Percentiles rank a stretch among this genome's conserved stretches.
These are phyloP conservation scores for Pimephales promelas DNA, from an alignment of 2,113 vertebrate species.

Conservation along the genomic window DNA sequence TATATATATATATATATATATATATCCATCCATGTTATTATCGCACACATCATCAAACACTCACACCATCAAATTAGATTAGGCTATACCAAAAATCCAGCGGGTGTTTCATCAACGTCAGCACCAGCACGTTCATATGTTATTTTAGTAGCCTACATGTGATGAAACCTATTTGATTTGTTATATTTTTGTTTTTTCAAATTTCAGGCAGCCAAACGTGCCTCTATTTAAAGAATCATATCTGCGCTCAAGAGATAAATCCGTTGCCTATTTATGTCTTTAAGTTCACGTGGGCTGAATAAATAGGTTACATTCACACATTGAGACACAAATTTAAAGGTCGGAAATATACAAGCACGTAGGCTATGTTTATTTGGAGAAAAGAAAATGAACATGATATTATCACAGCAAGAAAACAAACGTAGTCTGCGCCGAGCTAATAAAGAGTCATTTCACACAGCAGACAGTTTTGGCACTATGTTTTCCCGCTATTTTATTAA, in stretches of 20 bases:
- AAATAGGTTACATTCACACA: conserved; percentile 15
- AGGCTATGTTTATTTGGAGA: conserved; percentile 4
- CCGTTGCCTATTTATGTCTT: neutral
- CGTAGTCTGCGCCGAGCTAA: neutral
- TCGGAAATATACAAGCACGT: neutral
- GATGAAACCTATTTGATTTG: neutral
- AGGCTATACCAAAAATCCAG: neutral
- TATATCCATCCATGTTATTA: neutral
- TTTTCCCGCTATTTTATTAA: neutral
- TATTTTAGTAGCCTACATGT: neutral
- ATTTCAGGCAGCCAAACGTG: neutral
- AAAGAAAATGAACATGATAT: conserved; percentile 7
- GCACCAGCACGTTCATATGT: neutral
- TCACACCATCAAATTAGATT: neutral
- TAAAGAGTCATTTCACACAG: neutral
- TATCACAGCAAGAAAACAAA: conserved; percentile 15
- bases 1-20: too few species aligned
- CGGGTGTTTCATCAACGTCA: neutral
- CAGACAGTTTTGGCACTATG: neutral
- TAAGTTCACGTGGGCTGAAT: conserved; percentile 9
- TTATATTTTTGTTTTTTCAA: neutral
- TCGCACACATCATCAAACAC: neutral
- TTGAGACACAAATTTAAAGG: neutral
- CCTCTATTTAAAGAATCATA: neutral
- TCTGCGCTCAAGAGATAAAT: neutral